Evolutionary conservation across 2,888 invertebrate genomes (phyloP), one percentile per base, ranked within the genome.

Genomic region (Phalera bucephala): DNA sequence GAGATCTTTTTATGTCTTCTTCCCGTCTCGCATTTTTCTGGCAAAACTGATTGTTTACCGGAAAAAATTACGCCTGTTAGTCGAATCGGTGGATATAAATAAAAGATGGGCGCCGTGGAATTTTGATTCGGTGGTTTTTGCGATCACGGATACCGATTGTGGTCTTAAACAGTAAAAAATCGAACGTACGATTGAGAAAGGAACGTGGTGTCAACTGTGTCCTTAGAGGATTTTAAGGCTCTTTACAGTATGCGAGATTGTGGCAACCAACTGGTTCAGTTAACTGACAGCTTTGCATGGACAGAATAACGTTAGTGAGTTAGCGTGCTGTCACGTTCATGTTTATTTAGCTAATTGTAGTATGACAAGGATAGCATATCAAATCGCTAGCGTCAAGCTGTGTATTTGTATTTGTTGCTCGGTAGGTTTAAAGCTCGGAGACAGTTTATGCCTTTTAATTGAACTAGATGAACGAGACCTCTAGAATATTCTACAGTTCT

Each of bases 1-100:
- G 59, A 55, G 60, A 68, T 68, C 75, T 88, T 88, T 88, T 88
- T 88, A 86, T 72, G 73, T 72, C 77, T 80, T 80, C 80, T 75
- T 83, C 80, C 65, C 80, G 81, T 78, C 75, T 75, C 80, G 84
- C 82, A 88, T 86, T 89, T 89, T 89, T 88, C 85, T 79, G 81
- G 66, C 84, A 88, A 88, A 89, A 88, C 79, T 86, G 87, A 87
- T 88, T 89, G 88, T 89, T 88, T 89, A 82, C 76, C 80, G 88
- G 88, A 88, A 88, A 89, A 89, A 89, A 89, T 88, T 84, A 87
- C 86, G 83, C 72, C 87, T 86, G 88, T 88, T 87, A 87, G 83
- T 71, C 78, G 81, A 76, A 80, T 73, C 77, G 77, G 69, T 58
- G 66, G 56, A 67, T 58, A 88, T 89, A 86, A 87, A 89, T 89